Evolutionary conservation across 2,888 invertebrate species (phyloP).

Genomic region (Drosophila longiperda): DNA sequence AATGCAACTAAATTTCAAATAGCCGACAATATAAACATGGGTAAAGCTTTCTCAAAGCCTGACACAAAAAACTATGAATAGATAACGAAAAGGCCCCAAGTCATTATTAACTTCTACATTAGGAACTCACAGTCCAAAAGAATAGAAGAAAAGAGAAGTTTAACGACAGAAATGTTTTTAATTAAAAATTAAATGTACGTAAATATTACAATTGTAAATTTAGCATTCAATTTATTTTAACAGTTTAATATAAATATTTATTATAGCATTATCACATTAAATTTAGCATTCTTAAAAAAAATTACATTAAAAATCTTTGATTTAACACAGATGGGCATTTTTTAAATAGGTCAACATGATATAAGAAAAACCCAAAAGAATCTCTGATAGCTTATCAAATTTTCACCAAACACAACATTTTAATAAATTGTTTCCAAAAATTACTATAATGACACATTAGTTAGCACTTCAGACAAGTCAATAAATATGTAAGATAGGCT

Average conservation of each 20-base stretch:
- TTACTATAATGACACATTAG: slow-evolving; percentile 21
- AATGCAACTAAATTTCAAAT: slow-evolving; percentile 26
- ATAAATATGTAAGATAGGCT: slow-evolving; percentile 17
- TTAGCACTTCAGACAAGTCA: slow-evolving; percentile 1
- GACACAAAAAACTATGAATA: not conserved
- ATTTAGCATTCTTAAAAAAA: not conserved
- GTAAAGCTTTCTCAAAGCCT: slow-evolving; percentile 1
- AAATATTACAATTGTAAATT: not conserved
- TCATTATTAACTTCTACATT: slow-evolving; percentile 48
- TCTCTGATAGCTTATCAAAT: not conserved
- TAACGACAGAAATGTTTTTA: slow-evolving; percentile 29
- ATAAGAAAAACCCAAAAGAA: not conserved
- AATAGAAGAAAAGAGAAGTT: not conserved
- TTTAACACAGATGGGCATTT: not conserved
- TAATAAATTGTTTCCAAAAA: not conserved
- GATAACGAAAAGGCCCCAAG: not conserved
- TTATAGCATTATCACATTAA: not conserved
- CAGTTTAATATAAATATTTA: not conserved
- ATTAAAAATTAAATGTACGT: not conserved
- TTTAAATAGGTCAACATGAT: not conserved
- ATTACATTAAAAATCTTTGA: not conserved
- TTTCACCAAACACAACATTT: not conserved
- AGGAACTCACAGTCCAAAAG: slow-evolving; percentile 14
- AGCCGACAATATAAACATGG: slow-evolving; percentile 8
- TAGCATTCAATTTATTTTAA: not conserved